A percentile compares a stretch with the other conserved stretches of the same genome.
These are phyloP conservation scores for Taenioides sp. DNA, from an alignment of 2,797 vertebrate species.

Conservation along the genomic window DNA sequence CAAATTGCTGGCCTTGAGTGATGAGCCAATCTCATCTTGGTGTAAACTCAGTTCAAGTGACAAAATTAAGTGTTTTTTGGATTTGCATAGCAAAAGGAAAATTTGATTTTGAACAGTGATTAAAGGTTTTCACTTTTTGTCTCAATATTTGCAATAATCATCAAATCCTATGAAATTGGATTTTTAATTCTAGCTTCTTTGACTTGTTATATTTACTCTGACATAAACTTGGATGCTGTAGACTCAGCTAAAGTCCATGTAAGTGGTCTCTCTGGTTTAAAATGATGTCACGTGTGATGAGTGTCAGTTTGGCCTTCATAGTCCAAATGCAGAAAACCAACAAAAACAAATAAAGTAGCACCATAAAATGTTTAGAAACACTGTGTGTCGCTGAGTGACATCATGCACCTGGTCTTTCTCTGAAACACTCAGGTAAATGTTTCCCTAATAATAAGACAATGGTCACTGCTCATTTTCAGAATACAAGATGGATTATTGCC, in stretches of 20 bases:
- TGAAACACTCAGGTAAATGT: constrained; percentile 19
- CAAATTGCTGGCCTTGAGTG: background rate
- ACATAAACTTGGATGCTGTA: constrained; percentile 45
- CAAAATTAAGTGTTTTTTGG: too few relatives aligned
- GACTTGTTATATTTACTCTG: constrained; percentile 37
- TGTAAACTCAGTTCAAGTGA: too few relatives aligned
- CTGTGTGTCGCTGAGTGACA: constrained; percentile 33
- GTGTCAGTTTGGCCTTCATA: constrained; percentile 36
- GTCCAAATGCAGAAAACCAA: constrained; percentile 33
- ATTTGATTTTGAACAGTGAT: too few relatives aligned
- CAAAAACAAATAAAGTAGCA: constrained; percentile 44
- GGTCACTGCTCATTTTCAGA: constrained; percentile 31
- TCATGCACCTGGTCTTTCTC: constrained; percentile 42
- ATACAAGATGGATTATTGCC: constrained; percentile 17
- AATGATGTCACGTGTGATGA: constrained; percentile 43
- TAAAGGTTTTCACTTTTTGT: background rate
- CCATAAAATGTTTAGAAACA: constrained; percentile 20
- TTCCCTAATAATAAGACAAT: constrained; percentile 32
- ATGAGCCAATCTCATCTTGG: background rate
- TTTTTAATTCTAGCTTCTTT: background rate
- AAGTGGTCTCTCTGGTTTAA: constrained; percentile 57
- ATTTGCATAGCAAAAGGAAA: too few relatives aligned
- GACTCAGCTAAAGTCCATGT: constrained; percentile 43
- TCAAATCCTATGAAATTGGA: background rate
- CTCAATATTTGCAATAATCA: background rate